Conservation (phyloP, 2,113 vertebrate genomes). For the Nesoenas mayeri region DNA sequence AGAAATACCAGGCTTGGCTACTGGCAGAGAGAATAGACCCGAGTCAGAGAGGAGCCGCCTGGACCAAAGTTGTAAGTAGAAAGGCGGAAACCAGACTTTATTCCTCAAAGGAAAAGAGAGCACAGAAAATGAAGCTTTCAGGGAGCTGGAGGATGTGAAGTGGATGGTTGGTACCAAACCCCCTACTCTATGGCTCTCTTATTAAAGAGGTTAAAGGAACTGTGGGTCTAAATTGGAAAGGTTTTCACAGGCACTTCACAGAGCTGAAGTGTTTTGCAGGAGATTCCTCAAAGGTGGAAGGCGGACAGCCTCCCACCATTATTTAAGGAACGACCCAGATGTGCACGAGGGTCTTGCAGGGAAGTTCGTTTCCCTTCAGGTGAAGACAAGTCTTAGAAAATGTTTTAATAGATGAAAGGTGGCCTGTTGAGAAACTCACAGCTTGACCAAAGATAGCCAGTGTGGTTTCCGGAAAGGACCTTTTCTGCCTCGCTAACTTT, state of each 20-base stretch:
- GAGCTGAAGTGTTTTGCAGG: conserved; percentile 70
- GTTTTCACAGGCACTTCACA: conserved; percentile 69
- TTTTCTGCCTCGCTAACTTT: conserved; percentile 74
- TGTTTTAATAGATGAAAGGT: conserved; percentile 74
- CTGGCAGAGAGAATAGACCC: conserved; percentile 46
- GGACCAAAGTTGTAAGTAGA: conserved; percentile 67
- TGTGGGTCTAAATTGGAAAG: conserved; percentile 66
- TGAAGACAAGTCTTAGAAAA: conserved; percentile 72
- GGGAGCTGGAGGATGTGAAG: conserved; percentile 60
- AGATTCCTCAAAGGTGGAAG: conserved; percentile 72
- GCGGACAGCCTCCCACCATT: conserved; percentile 68
- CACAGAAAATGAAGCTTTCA: conserved; percentile 53
- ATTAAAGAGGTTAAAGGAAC: conserved; percentile 68
- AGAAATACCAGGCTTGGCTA: conserved; percentile 37
- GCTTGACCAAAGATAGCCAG: conserved; percentile 73
- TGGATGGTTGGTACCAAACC: conserved; percentile 59
- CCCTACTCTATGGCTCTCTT: conserved; percentile 60
- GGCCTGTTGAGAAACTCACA: conserved; percentile 74
- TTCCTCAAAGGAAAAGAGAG: conserved; percentile 63
- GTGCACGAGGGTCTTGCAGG: conserved; percentile 65
- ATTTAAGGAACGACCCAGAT: conserved; percentile 65
- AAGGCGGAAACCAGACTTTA: conserved; percentile 67
- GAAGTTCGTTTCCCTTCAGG: conserved; percentile 73
- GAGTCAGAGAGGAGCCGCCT: conserved; percentile 33
- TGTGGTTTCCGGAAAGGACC: conserved; percentile 71